Conservation (phyloP, 1,140 invertebrate genomes). For the Pristionchus pacificus region DNA sequence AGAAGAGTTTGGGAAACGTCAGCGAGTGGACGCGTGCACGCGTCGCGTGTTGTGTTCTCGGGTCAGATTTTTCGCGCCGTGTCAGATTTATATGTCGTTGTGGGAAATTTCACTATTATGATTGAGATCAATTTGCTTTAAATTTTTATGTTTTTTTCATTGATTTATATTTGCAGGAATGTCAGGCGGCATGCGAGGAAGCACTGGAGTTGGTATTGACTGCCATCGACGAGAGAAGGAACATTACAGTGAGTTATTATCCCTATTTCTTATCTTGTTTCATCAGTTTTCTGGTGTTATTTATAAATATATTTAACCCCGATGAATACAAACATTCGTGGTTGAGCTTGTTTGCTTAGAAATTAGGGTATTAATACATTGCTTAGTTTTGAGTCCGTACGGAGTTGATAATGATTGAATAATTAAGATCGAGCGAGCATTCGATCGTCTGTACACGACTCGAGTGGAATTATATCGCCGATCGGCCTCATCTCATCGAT, state of each 20-base stretch:
- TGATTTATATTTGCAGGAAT: constrained; percentile 13
- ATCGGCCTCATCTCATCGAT: not conserved
- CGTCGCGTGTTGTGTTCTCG: no score
- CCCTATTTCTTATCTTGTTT: constrained; percentile 26
- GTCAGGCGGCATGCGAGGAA: constrained; percentile 24
- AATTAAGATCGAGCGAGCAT: not conserved
- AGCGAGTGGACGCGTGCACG: no score
- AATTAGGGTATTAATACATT: not conserved
- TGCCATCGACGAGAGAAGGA: constrained; percentile 33
- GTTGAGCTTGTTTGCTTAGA: not conserved
- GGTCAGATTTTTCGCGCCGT: no score
- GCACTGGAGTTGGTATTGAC: constrained; percentile 29
- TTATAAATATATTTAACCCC: constrained; percentile 5
- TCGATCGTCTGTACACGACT: constrained; percentile 7
- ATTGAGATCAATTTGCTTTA: no score
- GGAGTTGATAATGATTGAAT: no score
- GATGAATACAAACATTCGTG: not conserved
- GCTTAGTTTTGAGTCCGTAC: not conserved
- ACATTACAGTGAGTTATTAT: constrained; percentile 21
- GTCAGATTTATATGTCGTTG: no score
- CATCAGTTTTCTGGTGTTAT: not conserved
- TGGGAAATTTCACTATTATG: no score
- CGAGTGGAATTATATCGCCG: not conserved
- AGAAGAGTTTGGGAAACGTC: no score
- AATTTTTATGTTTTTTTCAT: no score